Conservation (phyloP, 1,140 invertebrate species). For the Anastatus disparis region DNA sequence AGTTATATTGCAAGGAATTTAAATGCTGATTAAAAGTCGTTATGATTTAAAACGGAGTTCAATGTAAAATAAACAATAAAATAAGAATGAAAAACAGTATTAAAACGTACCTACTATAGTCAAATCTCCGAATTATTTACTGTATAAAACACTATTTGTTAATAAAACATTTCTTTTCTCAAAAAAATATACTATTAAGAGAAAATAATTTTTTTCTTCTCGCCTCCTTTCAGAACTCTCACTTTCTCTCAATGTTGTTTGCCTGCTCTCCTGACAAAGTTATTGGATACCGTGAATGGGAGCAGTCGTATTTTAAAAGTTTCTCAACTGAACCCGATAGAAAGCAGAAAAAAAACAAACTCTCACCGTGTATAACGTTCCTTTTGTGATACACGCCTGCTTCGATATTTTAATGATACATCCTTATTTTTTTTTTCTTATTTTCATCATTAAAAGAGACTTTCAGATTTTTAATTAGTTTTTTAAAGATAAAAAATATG, state of each 20-base stretch:
- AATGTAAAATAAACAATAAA: background rate
- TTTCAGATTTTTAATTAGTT: background rate
- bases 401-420: background rate
- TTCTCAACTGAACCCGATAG: background rate
- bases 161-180: conserved; percentile 20
- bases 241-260: background rate
- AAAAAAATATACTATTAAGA: background rate
- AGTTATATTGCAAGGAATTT: background rate
- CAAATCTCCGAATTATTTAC: background rate
- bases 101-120: too few species aligned
- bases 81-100: background rate
- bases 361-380: conserved; percentile 8
- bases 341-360: conserved; percentile 6
- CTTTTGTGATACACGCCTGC: background rate
- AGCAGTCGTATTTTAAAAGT: conserved; percentile 3
- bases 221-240: background rate
- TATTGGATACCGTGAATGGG: background rate
- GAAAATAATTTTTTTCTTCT: too few species aligned
- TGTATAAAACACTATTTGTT: conserved; percentile 18
- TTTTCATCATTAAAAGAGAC: background rate
- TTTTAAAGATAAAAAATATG: too few species aligned
- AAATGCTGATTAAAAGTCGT: background rate
- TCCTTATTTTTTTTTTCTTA: too few species aligned
- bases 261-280: too few species aligned
- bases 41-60: conserved; percentile 1